A percentile compares a stretch with the other conserved stretches of the same genome.
phyloP scores from a whole-genome alignment of 2,113 vertebrate species.

The Phyllostomus hastatus region DNA sequence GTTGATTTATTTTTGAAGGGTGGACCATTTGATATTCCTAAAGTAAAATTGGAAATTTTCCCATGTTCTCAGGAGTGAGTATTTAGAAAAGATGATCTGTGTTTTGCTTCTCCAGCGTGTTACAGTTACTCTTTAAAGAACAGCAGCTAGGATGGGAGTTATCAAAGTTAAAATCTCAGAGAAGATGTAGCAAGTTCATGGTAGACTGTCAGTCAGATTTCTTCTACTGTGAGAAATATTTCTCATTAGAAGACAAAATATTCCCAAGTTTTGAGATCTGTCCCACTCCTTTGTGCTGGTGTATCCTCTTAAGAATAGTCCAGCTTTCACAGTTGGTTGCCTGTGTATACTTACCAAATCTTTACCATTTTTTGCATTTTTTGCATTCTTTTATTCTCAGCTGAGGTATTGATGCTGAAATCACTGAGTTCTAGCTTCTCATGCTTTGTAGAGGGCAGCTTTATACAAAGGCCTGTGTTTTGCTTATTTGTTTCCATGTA shows the following conservation, averaged over 20 bases:
- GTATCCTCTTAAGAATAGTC: not conserved
- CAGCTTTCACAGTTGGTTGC: accelerated
- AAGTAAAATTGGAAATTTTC: not conserved
- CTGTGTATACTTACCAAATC: not conserved
- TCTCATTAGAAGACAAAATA: not conserved
- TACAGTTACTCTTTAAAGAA: not conserved
- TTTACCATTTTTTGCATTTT: not conserved
- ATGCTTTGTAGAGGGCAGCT: not conserved
- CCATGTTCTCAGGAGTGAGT: not conserved
- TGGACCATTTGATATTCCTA: not conserved
- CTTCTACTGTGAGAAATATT: not conserved
- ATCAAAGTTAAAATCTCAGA: not conserved
- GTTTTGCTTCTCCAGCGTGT: not conserved
- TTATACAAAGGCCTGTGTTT: not conserved
- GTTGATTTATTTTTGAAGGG: not conserved
- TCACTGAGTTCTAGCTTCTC: not conserved
- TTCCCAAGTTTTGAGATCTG: slow-evolving; percentile 11
- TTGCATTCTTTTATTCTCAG: not conserved
- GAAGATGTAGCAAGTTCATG: not conserved
- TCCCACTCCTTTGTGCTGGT: not conserved
- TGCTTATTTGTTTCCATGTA: not conserved
- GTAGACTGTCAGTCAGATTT: not conserved
- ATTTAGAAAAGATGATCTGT: not conserved
- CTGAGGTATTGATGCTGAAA: not conserved
- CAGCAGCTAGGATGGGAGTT: not conserved